phyloP scores from a whole-genome alignment of 2,888 invertebrate genomes.

The Gasteruption jaculator region DNA sequence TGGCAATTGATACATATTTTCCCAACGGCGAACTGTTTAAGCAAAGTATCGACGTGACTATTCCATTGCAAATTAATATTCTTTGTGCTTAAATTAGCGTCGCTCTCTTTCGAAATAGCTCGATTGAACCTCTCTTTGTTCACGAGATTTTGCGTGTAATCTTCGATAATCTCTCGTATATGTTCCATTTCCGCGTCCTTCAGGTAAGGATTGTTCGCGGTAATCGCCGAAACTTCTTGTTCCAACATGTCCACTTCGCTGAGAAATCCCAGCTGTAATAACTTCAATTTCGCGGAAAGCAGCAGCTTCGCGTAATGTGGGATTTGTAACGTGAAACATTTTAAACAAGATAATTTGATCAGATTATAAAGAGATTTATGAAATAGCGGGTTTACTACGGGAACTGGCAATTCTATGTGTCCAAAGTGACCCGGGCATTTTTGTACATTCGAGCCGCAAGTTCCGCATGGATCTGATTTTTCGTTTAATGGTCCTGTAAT shows the following conservation, averaged over 20 bases:
- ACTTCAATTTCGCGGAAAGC: slow-evolving; percentile 64
- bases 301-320: slow-evolving; percentile 57
- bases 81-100: slow-evolving; percentile 47
- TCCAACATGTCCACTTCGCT: slow-evolving; percentile 70
- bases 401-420: slow-evolving; percentile 83
- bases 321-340: slow-evolving; percentile 68
- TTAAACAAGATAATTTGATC: slow-evolving; percentile 66
- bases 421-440: slow-evolving; percentile 92
- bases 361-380: slow-evolving; percentile 68
- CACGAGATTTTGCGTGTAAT: slow-evolving; percentile 44
- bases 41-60: slow-evolving; percentile 51
- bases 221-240: slow-evolving; percentile 38
- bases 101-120: slow-evolving; percentile 42
- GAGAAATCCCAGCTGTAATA: slow-evolving; percentile 71
- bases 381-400: slow-evolving; percentile 88
- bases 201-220: slow-evolving; percentile 25
- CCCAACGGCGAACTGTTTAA: slow-evolving; percentile 52
- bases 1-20: slow-evolving; percentile 59
- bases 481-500: slow-evolving; percentile 21
- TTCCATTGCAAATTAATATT: slow-evolving; percentile 55
- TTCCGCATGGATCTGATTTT: slow-evolving; percentile 66
- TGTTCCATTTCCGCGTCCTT: slow-evolving; percentile 32
- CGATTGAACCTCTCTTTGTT: slow-evolving; percentile 32
- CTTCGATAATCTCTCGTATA: slow-evolving; percentile 53
- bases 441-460: slow-evolving; percentile 66